Evolutionary conservation across 2,797 vertebrate genomes (phyloP).

Genomic region (Cossypha dichroa): DNA sequence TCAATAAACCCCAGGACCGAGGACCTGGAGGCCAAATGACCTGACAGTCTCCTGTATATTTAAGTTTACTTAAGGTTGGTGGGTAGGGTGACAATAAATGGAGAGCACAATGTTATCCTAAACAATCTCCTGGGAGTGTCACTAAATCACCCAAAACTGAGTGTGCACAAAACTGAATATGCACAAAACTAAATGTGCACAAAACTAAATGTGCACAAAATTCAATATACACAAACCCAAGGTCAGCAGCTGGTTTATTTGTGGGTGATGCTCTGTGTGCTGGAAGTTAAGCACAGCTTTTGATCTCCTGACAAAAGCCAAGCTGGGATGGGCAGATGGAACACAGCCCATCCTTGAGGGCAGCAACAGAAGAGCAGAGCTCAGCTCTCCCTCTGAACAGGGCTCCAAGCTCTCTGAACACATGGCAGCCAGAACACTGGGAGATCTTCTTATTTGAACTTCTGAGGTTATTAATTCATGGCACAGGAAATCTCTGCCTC

Average conservation of each 20-base stretch:
- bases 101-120: fast-evolving
- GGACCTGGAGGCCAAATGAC: not conserved
- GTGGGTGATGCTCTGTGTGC: not conserved
- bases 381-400: not conserved
- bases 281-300: not conserved
- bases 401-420: not conserved
- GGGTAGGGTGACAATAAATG: not conserved
- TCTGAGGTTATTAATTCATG: not conserved
- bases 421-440: not conserved
- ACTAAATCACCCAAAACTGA: not conserved
- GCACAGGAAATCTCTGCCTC: slow-evolving; percentile 19
- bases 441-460: not conserved
- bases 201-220: too few species aligned
- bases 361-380: not conserved
- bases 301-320: not conserved
- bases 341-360: not conserved
- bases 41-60: not conserved
- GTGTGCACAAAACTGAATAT: too few species aligned
- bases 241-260: not conserved
- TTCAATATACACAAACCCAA: not conserved
- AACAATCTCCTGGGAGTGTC: not conserved
- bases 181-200: too few species aligned
- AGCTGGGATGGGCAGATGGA: not conserved
- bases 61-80: not conserved
- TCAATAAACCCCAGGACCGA: not conserved